Base-by-base conservation (phyloP, 2,888 invertebrate species). In the Monoplex corrugatus region DNA sequence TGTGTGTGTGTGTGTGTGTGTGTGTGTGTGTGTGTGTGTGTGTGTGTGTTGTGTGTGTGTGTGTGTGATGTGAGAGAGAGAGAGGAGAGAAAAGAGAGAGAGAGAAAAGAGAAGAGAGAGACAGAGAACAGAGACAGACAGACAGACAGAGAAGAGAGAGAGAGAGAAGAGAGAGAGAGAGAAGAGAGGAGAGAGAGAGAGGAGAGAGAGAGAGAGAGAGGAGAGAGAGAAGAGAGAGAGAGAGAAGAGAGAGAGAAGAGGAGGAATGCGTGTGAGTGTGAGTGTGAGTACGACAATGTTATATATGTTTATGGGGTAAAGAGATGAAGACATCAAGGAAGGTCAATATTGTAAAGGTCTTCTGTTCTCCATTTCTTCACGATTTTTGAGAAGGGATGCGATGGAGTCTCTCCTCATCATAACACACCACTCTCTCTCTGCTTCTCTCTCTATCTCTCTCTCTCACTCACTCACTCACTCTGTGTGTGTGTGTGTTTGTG, bases 161-260 rank as follows among this genome's bases (percentile, higher is more conserved):
- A n/a, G n/a, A n/a, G n/a, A n/a, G n/a, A n/a, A n/a, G n/a, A n/a
- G n/a, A n/a, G n/a, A n/a, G n/a, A 28, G 57, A 57, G 57, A 57
- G 57, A 57, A 28, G 28, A 28, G 28, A 28, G 28, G 57, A 57
- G 57, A 57, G 50, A 50, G 50, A n/a, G n/a, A 19, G 50, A 32
- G 32, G n/a, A 32, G 72, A 32, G n/a, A 32, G 32, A 72, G 72
- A 72, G 72, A 72, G 72, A 72, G 72, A 72, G 72, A 72, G 72
- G 32, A 32, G 32, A 32, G 32, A 32, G 32, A 32, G 32, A 8
- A 72, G 72, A 72, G 72, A 72, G 72, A 72, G 72, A 72, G 72
- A 72, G 72, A 72, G 72, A 72, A 57, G 57, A 57, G 57, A 57
- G 10, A 57, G 3, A 57, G 57, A 57, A 57, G 57, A 10, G 57